phyloP scores from a whole-genome alignment of 37 sponge, comb jelly and placozoan genomes.

The Dysidea cf. avara region DNA sequence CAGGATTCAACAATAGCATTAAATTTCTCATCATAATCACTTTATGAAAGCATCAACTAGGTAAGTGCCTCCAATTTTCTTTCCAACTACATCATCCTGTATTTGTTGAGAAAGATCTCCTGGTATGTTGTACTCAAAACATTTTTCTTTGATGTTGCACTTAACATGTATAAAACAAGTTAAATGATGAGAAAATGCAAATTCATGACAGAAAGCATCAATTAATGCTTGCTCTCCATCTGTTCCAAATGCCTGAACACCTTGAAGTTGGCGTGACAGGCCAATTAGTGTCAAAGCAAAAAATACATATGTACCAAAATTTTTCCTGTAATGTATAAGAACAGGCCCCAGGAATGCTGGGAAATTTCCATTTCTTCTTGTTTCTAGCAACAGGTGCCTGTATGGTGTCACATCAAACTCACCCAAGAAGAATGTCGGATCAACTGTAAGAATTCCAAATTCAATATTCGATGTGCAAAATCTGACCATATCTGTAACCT shows the following conservation, averaged over 20 bases:
- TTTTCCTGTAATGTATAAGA: conserved; percentile 16
- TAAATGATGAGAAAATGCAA: conserved; percentile 11
- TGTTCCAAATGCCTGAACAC: conserved; percentile 26
- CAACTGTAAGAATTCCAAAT: conserved; percentile 39
- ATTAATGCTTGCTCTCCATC: conserved; percentile 12
- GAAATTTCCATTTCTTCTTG: conserved; percentile 6
- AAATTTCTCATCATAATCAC: too few relatives aligned
- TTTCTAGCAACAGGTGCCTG: conserved; percentile 23
- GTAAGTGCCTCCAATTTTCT: conserved; percentile 1
- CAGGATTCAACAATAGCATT: too few relatives aligned
- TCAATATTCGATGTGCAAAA: conserved; percentile 39
- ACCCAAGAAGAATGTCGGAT: conserved; percentile 55
- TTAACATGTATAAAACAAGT: conserved; percentile 23
- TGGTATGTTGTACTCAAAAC: background rate
- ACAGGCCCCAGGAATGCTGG: conserved; percentile 18
- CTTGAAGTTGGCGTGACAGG: conserved; percentile 18
- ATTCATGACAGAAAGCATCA: conserved; percentile 16
- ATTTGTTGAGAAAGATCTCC: background rate
- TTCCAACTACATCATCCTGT: conserved; percentile 15
- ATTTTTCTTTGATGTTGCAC: conserved; percentile 17
- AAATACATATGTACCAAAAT: conserved; percentile 21
- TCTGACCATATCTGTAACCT: conserved; percentile 36
- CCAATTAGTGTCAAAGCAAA: conserved; percentile 22
- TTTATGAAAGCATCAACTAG: conserved; percentile 5
- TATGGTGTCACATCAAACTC: conserved; percentile 58